phyloP scores from a whole-genome alignment of 2,888 invertebrate species.

The Pollenia labialis region DNA sequence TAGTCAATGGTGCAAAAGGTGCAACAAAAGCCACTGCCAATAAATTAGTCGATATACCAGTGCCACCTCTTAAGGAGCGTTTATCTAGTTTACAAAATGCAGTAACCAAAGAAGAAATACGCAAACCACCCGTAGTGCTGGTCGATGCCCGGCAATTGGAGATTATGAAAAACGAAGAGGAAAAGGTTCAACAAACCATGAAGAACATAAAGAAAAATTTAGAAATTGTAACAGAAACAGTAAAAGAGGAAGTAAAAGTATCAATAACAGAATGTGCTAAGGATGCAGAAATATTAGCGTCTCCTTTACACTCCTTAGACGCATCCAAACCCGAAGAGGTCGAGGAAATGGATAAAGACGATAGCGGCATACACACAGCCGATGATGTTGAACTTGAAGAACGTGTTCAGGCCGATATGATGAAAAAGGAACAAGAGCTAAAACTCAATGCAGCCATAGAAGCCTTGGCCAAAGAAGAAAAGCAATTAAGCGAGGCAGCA shows the following conservation, averaged over 20 bases:
- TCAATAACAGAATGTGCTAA: neutral
- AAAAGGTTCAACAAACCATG: conserved; percentile 76
- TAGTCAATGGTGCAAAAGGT: conserved; percentile 78
- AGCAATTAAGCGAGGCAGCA: conserved; percentile 80
- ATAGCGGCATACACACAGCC: conserved; percentile 88
- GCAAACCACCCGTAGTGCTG: conserved; percentile 81
- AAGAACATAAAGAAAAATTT: conserved; percentile 40
- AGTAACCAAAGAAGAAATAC: conserved; percentile 82
- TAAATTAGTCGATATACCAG: conserved; percentile 81
- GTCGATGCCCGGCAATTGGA: conserved; percentile 85
- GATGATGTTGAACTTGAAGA: conserved; percentile 84
- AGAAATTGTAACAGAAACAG: neutral
- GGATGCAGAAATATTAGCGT: neutral
- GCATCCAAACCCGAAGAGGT: conserved; percentile 17
- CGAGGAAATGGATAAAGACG: conserved; percentile 85
- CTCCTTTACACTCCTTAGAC: neutral
- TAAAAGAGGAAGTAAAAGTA: neutral
- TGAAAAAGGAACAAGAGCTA: conserved; percentile 78
- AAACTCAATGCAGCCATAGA: conserved; percentile 81
- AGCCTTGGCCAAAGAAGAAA: conserved; percentile 79
- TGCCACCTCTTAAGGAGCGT: conserved; percentile 83
- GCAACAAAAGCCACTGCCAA: conserved; percentile 69
- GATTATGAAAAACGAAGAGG: conserved; percentile 84
- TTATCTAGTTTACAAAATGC: conserved; percentile 83
- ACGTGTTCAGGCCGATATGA: conserved; percentile 56